These are phyloP conservation scores for Drosophila saltans DNA, from an alignment of 1,140 invertebrate species.

Conservation along the genomic window DNA sequence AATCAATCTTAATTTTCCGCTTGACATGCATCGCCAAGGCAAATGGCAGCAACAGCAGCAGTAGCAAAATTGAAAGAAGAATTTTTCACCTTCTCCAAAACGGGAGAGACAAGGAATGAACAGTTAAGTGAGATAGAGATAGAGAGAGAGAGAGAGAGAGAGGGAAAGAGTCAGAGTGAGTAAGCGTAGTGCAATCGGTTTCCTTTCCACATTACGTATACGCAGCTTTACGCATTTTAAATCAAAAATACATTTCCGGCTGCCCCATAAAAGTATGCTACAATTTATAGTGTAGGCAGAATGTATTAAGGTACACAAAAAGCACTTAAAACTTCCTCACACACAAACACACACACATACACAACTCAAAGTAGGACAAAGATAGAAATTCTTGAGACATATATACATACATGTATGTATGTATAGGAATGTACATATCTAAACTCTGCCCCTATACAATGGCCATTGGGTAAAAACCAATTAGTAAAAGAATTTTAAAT, in stretches of 20 bases:
- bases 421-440: neutral
- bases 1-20: conserved; percentile 81
- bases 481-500: neutral
- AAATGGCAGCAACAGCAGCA: conserved; percentile 42
- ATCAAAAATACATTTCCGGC: conserved; percentile 80
- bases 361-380: conserved; percentile 11
- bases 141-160: conserved; percentile 14
- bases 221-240: conserved; percentile 76
- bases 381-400: neutral
- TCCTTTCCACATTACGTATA: conserved; percentile 58
- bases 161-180: conserved; percentile 9
- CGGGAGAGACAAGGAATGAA: conserved; percentile 3
- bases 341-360: neutral
- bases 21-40: conserved; percentile 70
- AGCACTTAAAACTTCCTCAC: conserved; percentile 45
- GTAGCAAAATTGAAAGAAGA: conserved; percentile 9
- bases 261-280: conserved; percentile 57
- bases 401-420: neutral
- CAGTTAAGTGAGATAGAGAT: neutral
- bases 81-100: neutral
- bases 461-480: neutral
- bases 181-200: conserved; percentile 29
- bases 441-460: neutral
- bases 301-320: conserved; percentile 46
- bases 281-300: conserved; percentile 63